These are phyloP conservation scores for Stenoptilia bipunctidactyla DNA, from an alignment of 2,888 invertebrate genomes.

Conservation along the genomic window DNA sequence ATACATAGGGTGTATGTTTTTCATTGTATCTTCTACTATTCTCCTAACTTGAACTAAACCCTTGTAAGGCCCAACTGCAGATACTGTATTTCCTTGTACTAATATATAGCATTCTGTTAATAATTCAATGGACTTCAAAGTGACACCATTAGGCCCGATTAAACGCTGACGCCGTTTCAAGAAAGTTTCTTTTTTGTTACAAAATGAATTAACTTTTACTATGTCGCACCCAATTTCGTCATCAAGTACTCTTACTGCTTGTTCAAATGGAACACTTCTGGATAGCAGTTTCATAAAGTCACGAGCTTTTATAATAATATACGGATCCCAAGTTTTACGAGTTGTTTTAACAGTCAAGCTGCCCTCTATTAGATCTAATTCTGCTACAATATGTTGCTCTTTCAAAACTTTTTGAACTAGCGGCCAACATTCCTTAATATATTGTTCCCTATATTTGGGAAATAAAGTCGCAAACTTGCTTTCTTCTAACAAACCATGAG, in stretches of 20 bases:
- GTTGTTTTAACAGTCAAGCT: slow-evolving; percentile 96
- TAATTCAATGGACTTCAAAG: slow-evolving; percentile 95
- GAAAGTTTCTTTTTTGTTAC: slow-evolving; percentile 93
- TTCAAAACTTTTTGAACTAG: slow-evolving; percentile 87
- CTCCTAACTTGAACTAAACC: slow-evolving; percentile 89
- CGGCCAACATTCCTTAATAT: slow-evolving; percentile 95
- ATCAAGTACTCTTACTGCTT: slow-evolving; percentile 87
- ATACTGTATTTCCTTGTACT: slow-evolving; percentile 97
- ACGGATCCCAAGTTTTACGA: slow-evolving; percentile 98
- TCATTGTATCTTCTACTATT: slow-evolving; percentile 97
- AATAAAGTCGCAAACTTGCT: slow-evolving; percentile 97
- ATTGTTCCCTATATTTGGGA: slow-evolving; percentile 97
- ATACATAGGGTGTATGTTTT: slow-evolving; percentile 98
- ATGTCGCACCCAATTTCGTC: slow-evolving; percentile 96
- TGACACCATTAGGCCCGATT: slow-evolving; percentile 98
- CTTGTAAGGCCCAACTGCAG: slow-evolving; percentile 95
- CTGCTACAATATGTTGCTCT: slow-evolving; percentile 85
- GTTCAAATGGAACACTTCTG: slow-evolving; percentile 96
- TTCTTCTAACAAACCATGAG: slow-evolving; percentile 88
- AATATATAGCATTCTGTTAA: slow-evolving; percentile 96
- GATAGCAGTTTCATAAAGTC: slow-evolving; percentile 96
- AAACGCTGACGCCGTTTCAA: slow-evolving; percentile 93
- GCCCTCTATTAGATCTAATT: slow-evolving; percentile 93
- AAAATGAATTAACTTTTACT: slow-evolving; percentile 93
- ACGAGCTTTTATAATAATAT: slow-evolving; percentile 94